These are phyloP conservation scores for Leptinotarsa haldemani DNA, from an alignment of 2,888 invertebrate genomes.

Conservation along the genomic window DNA sequence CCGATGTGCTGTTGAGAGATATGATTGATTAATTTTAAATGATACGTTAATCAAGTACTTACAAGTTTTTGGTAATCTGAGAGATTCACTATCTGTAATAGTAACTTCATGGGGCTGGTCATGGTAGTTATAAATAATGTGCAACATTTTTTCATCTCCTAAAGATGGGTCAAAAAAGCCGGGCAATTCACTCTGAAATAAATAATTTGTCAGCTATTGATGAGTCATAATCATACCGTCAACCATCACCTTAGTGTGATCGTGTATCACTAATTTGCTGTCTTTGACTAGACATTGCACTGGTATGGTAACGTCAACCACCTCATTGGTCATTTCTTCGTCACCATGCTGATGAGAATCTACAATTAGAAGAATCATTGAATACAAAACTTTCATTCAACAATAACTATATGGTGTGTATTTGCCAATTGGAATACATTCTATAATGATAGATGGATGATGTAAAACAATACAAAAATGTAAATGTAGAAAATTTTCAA, in stretches of 20 bases:
- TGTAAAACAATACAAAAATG: no score
- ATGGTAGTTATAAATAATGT: constrained; percentile 87
- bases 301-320: constrained; percentile 94
- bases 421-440: no score
- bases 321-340: constrained; percentile 66
- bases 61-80: constrained; percentile 83
- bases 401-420: no score
- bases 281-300: constrained; percentile 94
- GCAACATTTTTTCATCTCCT: constrained; percentile 90
- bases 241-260: constrained; percentile 81
- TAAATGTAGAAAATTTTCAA: no score
- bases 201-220: background rate
- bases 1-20: constrained; percentile 60
- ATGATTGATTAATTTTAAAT: constrained; percentile 11
- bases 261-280: constrained; percentile 86
- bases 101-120: constrained; percentile 83
- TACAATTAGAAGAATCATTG: constrained; percentile 25
- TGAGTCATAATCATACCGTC: background rate
- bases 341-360: constrained; percentile 45
- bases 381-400: background rate
- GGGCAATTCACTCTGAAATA: constrained; percentile 87
- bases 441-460: no score
- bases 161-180: constrained; percentile 97
- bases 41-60: constrained; percentile 56
- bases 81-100: constrained; percentile 81